Base-by-base conservation (phyloP, 1,140 invertebrate genomes). In the Apis dorsata region DNA sequence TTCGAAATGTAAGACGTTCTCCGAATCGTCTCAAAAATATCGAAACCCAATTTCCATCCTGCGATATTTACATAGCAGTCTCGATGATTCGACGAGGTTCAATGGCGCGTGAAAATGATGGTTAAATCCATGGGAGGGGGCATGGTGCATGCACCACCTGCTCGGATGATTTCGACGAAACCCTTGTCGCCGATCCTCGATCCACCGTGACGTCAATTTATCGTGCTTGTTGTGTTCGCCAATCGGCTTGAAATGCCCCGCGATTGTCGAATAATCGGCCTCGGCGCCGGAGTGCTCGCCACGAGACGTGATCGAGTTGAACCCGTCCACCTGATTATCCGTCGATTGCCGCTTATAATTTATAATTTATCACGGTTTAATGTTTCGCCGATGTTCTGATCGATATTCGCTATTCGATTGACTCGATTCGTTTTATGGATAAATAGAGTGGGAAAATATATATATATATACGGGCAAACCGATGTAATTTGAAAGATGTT, bases 241-340 rank as follows among this genome's bases (percentile, higher is more conserved):
- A 83, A 70, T 83, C 81, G 81, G 74, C 81, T 83, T 83, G 81
- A 83, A 81, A 81, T 81, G 80, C 80, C 80, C 44, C 19, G 24
- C 80, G 80, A 81, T 81, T 81, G 80, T 76, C 24, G 73, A 81
- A 76, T 81, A 81, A 81, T 81, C 80, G 73, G 19, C 73, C 69
- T 51, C 51, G 49, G 72, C 21, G 60, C 2, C 34, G 34, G 34
- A 34, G 79, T 65, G 55, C 65, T 74, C n/a, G 51, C 28, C 21
- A 59, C 59, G 21, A 73, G 19, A 81, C 80, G 80, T 81, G 80
- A 76, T 81, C 80, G 72, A 69, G 73, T 76, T 69, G 80, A 59
- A 60, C 63, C 28, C 19, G 19, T 44, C 21, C 53, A 55, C 4
- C 63, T 24, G 72, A 81, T 81, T 75, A 76, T 69, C 34, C 55